Conservation (phyloP, 2,113 vertebrate genomes). For the Channa maculata region DNA sequence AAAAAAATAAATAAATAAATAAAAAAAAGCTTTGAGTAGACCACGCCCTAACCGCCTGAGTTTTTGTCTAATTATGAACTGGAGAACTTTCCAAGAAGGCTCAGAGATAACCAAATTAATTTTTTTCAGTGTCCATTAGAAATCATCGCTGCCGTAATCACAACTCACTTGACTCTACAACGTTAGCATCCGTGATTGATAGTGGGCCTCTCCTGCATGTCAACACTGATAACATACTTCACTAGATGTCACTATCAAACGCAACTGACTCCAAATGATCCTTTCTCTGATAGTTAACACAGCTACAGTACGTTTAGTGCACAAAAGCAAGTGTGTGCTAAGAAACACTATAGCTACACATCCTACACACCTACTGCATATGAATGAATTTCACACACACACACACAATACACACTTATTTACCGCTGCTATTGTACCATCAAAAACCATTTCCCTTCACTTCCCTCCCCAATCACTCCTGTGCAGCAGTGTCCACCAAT, state of each 20-base stretch:
- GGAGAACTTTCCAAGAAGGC: background rate
- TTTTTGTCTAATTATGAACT: background rate
- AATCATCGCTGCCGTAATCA: slow-evolving; percentile 1
- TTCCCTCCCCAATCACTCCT: slow-evolving; percentile 7
- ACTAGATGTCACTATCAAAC: slow-evolving; percentile 6
- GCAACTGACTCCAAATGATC: background rate
- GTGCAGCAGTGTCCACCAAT: slow-evolving; percentile 45
- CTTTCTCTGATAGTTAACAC: background rate
- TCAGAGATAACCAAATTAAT: background rate
- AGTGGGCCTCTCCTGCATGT: background rate
- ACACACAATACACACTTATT: background rate
- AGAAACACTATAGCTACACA: background rate
- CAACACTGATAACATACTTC: slow-evolving; percentile 9
- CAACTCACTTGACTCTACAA: background rate
- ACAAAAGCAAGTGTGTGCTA: slow-evolving; percentile 12
- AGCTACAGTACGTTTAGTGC: background rate
- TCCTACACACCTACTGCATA: slow-evolving; percentile 5
- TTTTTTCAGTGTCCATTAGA: slow-evolving; percentile 2
- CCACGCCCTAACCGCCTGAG: background rate
- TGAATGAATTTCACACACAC: slow-evolving; percentile 1
- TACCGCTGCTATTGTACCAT: background rate
- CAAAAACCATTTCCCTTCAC: background rate
- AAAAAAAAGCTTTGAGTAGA: too few species aligned
- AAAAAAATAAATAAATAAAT: too few species aligned
- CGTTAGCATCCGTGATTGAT: background rate